These are phyloP conservation scores for Lasioglossum lativentre DNA, from an alignment of 2,888 invertebrate genomes.

Conservation along the genomic window DNA sequence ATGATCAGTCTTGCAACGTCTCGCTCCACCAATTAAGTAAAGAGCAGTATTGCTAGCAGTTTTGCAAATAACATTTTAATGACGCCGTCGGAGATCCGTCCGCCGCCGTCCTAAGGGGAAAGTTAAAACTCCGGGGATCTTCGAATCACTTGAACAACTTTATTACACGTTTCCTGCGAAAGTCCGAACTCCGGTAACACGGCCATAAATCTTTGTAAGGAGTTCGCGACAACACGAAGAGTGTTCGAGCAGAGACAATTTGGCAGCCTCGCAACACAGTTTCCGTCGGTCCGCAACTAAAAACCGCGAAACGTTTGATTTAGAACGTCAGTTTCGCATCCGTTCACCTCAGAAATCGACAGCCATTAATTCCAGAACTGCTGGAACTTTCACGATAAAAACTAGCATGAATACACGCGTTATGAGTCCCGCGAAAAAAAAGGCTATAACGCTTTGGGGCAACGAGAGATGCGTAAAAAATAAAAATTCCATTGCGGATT, in stretches of 20 bases:
- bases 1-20: background rate
- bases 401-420: background rate
- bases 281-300: background rate
- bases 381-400: background rate
- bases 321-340: background rate
- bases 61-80: background rate
- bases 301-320: background rate
- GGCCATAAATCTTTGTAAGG: background rate
- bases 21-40: background rate
- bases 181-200: background rate
- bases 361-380: background rate
- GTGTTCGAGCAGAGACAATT: slow-evolving; percentile 1
- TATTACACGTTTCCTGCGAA: background rate
- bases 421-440: background rate
- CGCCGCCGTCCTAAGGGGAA: background rate
- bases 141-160: background rate
- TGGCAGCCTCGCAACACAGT: background rate
- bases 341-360: background rate
- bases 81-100: background rate
- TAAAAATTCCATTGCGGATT: no score
- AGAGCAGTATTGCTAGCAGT: background rate
- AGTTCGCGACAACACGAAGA: background rate
- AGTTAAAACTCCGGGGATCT: background rate
- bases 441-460: background rate
- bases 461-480: no score